Percentiles rank a stretch among this genome's conserved stretches.
Conservation (phyloP, 2,797 vertebrate genomes). For the Sebastolobus altivelis region DNA sequence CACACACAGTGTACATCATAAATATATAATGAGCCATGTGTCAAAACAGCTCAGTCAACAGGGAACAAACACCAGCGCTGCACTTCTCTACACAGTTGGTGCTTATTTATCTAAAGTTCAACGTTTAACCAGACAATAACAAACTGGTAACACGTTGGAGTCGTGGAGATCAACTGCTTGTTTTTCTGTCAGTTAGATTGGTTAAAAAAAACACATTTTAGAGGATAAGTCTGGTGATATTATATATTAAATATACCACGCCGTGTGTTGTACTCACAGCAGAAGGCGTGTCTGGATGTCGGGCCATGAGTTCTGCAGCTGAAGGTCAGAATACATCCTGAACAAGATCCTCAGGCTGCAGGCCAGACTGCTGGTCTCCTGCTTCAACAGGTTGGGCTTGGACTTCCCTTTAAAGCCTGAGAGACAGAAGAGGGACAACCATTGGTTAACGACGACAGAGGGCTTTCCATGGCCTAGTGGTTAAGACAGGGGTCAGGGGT, state of each 20-base stretch:
- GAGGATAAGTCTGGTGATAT: not conserved
- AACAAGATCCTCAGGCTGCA: constrained; percentile 97
- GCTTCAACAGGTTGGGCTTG: constrained; percentile 97
- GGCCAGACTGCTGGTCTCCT: constrained; percentile 98
- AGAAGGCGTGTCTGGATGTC: constrained; percentile 93
- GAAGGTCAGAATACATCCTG: constrained; percentile 92
- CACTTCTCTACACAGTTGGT: constrained; percentile 12
- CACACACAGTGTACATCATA: constrained; percentile 20
- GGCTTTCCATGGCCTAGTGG: not conserved
- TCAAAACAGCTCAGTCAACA: constrained; percentile 23
- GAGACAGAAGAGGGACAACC: not conserved
- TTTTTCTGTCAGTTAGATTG: not conserved
- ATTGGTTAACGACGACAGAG: not conserved
- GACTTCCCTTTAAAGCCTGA: constrained; percentile 99
- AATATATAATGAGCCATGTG: constrained; percentile 43
- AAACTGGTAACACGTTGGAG: not conserved
- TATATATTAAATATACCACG: not conserved
- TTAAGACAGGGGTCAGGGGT: not conserved
- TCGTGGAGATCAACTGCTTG: not conserved
- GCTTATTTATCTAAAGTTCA: constrained; percentile 28
- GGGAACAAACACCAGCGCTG: not conserved
- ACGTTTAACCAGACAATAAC: constrained; percentile 1
- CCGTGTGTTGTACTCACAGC: constrained; percentile 84
- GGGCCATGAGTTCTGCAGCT: constrained; percentile 89
- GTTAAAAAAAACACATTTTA: not conserved